Base-by-base conservation (phyloP, 2,888 invertebrate genomes). In the Microplitis deprimator region DNA sequence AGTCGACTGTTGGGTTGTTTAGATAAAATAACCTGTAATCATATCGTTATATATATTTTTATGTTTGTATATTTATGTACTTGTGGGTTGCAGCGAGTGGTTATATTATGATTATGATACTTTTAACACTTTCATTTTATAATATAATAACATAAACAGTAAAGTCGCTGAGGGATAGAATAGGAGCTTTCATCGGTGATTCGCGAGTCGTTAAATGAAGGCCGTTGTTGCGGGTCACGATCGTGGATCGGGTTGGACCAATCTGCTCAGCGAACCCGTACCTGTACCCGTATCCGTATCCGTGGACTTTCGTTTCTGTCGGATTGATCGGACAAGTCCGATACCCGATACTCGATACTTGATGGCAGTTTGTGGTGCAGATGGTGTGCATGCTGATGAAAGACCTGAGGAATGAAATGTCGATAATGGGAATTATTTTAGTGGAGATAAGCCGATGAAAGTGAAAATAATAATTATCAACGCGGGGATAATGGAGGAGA, bases 181-280 rank as follows among this genome's bases (percentile, higher is more conserved):
- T 50, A 50, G 50, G 20, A 72, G 72, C 50, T 76, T 76, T 76
- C 76, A 76, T 76, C 76, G 72, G 72, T 76, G 72, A 76, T 76
- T 72, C 72, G 72, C 50, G 50, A 50, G 64, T 50, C 13, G 50
- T 50, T 50, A 50, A 50, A 13, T 13, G 50, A 50, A 50, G 50
- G 50, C 50, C 50, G 50, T 50, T 50, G 50, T 50, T 50, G 50
- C 50, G 50, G 50, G 50, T 50, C 50, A 50, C 50, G 50, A 50
- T 50, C 50, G 50, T 13, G 10, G 50, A 13, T 50, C 10, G 50
- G 10, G 50, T 50, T 50, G 50, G 50, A 50, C 50, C 50, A 50
- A 50, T 50, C 13, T 13, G 29, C 29, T 29, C 29, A 20, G 20
- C 20, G 29, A 29, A 29, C 29, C 29, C 29, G 29, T 29, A 29